Conservation (phyloP, 2,113 vertebrate genomes). For the Callipepla squamata region DNA sequence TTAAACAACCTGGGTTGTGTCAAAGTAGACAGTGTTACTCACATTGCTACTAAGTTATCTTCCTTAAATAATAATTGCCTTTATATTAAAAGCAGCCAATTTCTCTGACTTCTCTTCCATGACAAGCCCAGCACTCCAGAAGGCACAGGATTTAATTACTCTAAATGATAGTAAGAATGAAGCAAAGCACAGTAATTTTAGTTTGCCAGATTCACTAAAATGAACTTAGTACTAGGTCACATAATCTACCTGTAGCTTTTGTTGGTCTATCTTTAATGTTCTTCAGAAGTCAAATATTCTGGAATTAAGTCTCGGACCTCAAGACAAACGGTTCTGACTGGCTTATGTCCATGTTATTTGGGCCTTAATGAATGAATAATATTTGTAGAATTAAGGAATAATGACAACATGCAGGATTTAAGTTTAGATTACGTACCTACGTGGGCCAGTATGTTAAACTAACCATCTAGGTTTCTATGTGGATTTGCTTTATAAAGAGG, state of each 20-base stretch:
- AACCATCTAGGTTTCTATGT: background rate
- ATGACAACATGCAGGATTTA: background rate
- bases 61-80: background rate
- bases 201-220: background rate
- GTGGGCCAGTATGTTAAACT: rapidly evolving
- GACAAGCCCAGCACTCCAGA: background rate
- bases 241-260: background rate
- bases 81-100: background rate
- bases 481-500: background rate
- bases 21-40: background rate
- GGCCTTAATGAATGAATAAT: background rate
- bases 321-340: background rate
- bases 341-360: background rate
- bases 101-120: constrained; percentile 2
- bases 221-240: background rate
- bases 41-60: background rate
- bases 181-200: background rate
- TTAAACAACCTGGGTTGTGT: background rate
- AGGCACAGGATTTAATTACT: background rate
- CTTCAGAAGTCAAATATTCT: background rate
- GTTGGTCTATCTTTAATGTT: rapidly evolving
- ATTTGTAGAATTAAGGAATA: background rate
- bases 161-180: background rate
- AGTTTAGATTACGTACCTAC: background rate
- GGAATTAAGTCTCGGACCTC: background rate